A percentile compares a stretch with the other conserved stretches of the same genome.
phyloP scores from a whole-genome alignment of 2,888 invertebrate genomes.

The Tortrix viridana region DNA sequence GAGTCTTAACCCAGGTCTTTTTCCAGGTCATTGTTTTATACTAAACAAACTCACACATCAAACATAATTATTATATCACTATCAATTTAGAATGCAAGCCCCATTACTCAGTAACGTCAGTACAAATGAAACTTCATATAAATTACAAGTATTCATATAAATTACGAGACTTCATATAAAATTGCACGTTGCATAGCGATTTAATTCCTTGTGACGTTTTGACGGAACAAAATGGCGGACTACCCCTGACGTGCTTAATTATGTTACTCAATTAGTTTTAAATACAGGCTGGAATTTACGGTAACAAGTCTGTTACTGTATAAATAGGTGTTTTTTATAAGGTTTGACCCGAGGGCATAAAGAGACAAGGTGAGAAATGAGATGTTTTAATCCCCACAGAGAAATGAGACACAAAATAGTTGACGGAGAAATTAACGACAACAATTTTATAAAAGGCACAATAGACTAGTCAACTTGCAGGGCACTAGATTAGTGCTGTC shows the following conservation, averaged over 20 bases:
- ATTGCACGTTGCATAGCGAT: not conserved
- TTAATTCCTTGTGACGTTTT: constrained; percentile 4
- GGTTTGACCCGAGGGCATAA: too few relatives aligned
- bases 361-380: too few relatives aligned
- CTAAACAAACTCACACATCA: not conserved
- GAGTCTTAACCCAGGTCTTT: too few relatives aligned
- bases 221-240: not conserved
- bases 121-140: not conserved
- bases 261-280: constrained; percentile 1
- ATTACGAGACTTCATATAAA: not conserved
- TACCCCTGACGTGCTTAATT: constrained; percentile 2
- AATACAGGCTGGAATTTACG: not conserved
- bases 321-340: not conserved
- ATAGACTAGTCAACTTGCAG: too few relatives aligned
- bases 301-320: not conserved
- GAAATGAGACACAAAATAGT: too few relatives aligned
- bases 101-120: not conserved
- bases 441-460: too few relatives aligned
- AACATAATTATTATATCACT: not conserved
- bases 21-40: too few relatives aligned
- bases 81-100: not conserved
- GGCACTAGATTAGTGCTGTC: too few relatives aligned
- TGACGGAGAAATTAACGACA: too few relatives aligned
- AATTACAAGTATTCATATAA: not conserved
- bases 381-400: too few relatives aligned